These are phyloP conservation scores for Hafferia zeledoni DNA, from an alignment of 2,797 vertebrate species.

Conservation along the genomic window DNA sequence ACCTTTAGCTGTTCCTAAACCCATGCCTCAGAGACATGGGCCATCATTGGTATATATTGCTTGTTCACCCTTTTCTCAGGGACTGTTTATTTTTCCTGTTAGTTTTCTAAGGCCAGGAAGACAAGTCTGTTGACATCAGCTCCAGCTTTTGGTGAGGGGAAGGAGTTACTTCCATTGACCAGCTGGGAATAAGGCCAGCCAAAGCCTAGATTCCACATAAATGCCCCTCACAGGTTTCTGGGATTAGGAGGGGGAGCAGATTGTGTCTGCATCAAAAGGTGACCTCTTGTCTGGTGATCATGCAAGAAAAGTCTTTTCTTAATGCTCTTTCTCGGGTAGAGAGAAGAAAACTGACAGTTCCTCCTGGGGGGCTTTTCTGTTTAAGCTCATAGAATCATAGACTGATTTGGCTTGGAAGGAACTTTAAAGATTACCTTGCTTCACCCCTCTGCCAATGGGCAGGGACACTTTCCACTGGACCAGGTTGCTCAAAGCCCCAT, in stretches of 20 bases:
- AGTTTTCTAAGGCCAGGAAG: neutral
- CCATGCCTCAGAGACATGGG: accelerated
- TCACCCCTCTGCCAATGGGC: neutral
- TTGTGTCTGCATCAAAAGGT: neutral
- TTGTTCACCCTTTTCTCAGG: neutral
- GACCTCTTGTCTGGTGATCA: accelerated
- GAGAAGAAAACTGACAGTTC: neutral
- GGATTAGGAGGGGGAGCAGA: neutral
- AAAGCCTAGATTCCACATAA: neutral
- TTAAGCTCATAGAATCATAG: neutral
- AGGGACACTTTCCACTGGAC: neutral
- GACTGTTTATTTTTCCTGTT: neutral
- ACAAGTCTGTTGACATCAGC: neutral
- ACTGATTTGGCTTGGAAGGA: neutral
- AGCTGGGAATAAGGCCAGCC: neutral
- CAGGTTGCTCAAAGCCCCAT: neutral
- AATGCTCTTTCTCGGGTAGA: neutral
- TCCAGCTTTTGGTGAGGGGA: neutral
- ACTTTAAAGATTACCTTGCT: neutral
- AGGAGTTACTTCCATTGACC: neutral
- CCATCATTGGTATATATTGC: neutral
- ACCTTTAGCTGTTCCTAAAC: neutral
- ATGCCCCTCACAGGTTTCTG: neutral
- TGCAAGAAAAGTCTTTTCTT: neutral
- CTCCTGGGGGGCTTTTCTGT: neutral